Base-by-base conservation (phyloP, 2,888 invertebrate species). In the Camponotus fellah region DNA sequence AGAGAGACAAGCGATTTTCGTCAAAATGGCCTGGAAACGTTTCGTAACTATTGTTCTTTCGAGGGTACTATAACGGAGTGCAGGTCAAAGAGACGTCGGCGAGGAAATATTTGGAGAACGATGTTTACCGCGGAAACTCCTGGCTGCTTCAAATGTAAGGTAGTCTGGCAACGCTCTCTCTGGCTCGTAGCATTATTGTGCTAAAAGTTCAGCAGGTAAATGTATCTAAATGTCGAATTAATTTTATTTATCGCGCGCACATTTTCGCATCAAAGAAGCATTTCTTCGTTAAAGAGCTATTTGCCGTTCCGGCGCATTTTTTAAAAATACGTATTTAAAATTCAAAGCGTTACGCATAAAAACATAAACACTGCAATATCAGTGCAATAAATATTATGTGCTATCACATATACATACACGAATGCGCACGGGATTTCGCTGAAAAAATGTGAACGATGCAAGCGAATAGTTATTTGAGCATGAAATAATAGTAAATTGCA, bases 71-170 rank as follows among this genome's bases (percentile, higher is more conserved):
- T 37, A 84, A 49, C 49, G 17, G 40, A 46, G 56, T 69, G 40
- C 26, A 64, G 65, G 43, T 82, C 21, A 71, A 62, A 82, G 82
- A 53, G 68, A 69, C 65, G 65, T 53, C 58, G 66, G 49, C 68
- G 53, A 69, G 83, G 75, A 82, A 83, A 84, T 84, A 83, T 84
- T 84, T 84, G 83, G 64, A 76, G 83, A 84, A 84, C 43, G 75
- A 75, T 84, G 83, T 84, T 84, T 84, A 84, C 75, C 83, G 83
- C 62, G 69, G 69, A 75, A 69, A 82, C 84, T 84, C 72, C 81
- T 69, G 49, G 49, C 49, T 79, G 58, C 34, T 58, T 37, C 60
- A 60, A 72, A 72, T 74, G 79, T 74, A 34, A 46, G 58, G 26
- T 46, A 46, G 14, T 9, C n/a, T 10, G 10, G n/a, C 12, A 37